Base-by-base conservation (phyloP, 2,888 invertebrate genomes). In the Folsomia candida region DNA sequence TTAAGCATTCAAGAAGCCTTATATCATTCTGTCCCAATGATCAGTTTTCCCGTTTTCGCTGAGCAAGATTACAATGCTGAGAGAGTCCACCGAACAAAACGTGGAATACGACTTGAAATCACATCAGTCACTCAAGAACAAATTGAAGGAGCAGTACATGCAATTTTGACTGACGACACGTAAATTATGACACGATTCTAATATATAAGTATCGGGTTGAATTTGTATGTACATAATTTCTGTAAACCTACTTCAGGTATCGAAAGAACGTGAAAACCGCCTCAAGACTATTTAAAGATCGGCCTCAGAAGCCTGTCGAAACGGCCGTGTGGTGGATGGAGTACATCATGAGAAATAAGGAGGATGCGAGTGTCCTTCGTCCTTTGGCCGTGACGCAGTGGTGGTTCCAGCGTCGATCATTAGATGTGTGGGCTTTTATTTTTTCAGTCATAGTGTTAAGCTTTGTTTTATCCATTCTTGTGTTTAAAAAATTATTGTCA, bases 341-440 rank as follows among this genome's bases (percentile, higher is more conserved):
- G 14, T 76, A 76, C 26, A 54, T 76, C 14, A 27, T 76, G 2
- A 65, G 76, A 24, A 68, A 76, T 59, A 68, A 76, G 24, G 74
- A 76, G 20, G 74, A 76, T 20, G 62, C 74, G 1, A 59, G 65
- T 51, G 64, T 70, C 29, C 66, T 74, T 0, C 67, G 71, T 24
- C 72, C 72, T 11, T 37, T 71, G 0, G 67, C 70, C 1, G 51
- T 69, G 1, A 62, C 68, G 14, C 63, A 71, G 57, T 61, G 58
- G 0, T 76, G 76, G 76, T 76, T 68, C 24, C 71, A 76, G 37
- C 59, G 73, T 28, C 60, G 76, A 47, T 66, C 65, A 9, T 29
- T 74, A 1, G 76, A 76, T 29, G 76, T 76, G 2, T 76, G 76
- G 76, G 71, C 68, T 25, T 76, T 73, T 25, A 37, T 76, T 64